Evolutionary conservation across 1,140 invertebrate genomes (phyloP), one percentile per base, ranked within the genome.

Genomic region (Drosophila lowei): DNA sequence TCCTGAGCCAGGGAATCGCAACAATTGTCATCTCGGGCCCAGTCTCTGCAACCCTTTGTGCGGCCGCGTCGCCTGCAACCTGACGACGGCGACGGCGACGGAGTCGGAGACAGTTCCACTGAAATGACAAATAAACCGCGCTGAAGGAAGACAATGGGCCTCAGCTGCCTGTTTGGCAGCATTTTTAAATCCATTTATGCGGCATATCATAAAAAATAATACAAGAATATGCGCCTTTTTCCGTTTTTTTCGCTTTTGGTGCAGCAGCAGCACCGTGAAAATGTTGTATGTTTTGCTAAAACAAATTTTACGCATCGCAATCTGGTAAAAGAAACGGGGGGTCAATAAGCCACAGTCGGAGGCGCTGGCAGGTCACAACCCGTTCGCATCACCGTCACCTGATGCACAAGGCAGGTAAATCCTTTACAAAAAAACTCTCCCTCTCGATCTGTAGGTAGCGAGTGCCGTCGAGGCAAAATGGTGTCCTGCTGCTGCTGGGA

Each of bases 171-270:
- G 78, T 86, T 86, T 83, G 78, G 60, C 80, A 86, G 78, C 74
- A 86, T 70, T 78, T 83, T 70, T 46, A 79, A 86, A 88, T 88
- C 75, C 83, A 88, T 86, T 86, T 86, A 86, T 72, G 78, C 74
- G 83, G 83, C 84, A 78, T 79, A 88, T 88, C 83, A 76, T 86
- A 86, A 86, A 86, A 81, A 83, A 77, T 57, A 57, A 73, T 52
- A 30, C 71, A 57, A 72, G 44, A 62, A 65, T 55, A 77, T 77
- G 64, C 68, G 57, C 58, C 56, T 49, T 72, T 60, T 62, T 67
- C 67, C 52, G 18, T 48, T 48, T 50, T 28, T 43, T 15, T 63
- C 28, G 63, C 21, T 11, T 11, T 38, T 38, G 34, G 11, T 38
- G 34, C 34, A 38, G 4, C 34, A 25, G 48, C 59, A 61, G 60